A percentile compares a stretch with the other conserved stretches of the same genome.
Conservation (phyloP, 2,797 vertebrate species). For the Siniperca undulata region DNA sequence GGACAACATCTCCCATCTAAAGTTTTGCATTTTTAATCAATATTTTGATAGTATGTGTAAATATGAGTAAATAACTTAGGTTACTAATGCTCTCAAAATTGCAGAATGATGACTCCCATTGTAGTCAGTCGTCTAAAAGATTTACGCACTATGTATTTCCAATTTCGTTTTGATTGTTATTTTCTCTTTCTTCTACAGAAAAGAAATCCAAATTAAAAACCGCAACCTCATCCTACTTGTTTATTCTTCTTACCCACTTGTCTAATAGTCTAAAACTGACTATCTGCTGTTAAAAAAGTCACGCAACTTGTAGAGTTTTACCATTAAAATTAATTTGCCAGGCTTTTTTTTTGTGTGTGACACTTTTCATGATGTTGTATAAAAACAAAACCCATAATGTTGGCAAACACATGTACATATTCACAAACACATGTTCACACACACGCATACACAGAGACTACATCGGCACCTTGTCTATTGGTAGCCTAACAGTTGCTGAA, state of each 20-base stretch:
- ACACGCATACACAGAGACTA: no score
- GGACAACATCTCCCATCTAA: slow-evolving; percentile 1
- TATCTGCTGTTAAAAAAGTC: no score
- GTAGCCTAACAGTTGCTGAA: not conserved
- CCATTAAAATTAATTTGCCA: not conserved
- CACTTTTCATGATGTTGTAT: not conserved
- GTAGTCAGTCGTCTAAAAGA: not conserved
- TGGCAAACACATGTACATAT: no score
- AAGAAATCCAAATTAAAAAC: not conserved
- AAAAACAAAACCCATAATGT: not conserved
- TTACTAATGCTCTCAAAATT: not conserved
- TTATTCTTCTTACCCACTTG: not conserved
- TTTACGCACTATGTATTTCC: not conserved
- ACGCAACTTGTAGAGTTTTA: not conserved
- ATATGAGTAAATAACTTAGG: not conserved
- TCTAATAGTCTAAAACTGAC: not conserved
- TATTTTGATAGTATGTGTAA: not conserved
- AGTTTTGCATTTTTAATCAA: not conserved
- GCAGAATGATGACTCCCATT: not conserved
- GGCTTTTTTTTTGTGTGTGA: not conserved
- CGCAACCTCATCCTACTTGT: not conserved
- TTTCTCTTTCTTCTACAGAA: not conserved
- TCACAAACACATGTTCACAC: no score
- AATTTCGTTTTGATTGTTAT: not conserved
- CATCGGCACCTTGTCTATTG: not conserved